Evolutionary conservation across 1,140 invertebrate genomes (phyloP), one percentile per base, ranked within the genome.

Genomic region (Argopecten irradians): DNA sequence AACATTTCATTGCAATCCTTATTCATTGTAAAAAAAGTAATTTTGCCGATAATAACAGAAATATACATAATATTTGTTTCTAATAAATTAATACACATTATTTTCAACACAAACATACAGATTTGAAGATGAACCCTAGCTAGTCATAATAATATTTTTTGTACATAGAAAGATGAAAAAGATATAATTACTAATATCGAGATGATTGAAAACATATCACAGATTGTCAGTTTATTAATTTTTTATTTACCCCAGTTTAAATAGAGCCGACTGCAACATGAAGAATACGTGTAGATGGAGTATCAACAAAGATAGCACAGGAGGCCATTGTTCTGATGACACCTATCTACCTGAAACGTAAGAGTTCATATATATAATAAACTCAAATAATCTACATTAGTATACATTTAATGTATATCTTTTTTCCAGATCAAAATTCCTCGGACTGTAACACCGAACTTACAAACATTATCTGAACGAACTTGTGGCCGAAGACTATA

Each of bases 321-420:
- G 83, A 32, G 46, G 41, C 33, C 19, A 85, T 14, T 89, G 89
- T 87, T 86, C 89, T 33, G 85, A 85, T 19, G 83, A 84, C 11
- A 36, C 89, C 19, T n/a, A 83, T 28, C 85, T 89, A 46, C 89
- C 89, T 33, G 89, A 89, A 41, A 89, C 84, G 89, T 89, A 87
- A 16, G 32, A 85, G 32, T 28, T 34, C 22, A n/a, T n/a, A n/a
- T n/a, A n/a, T n/a, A n/a, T n/a, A n/a, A n/a, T n/a, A n/a, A n/a
- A n/a, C n/a, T n/a, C n/a, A n/a, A n/a, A n/a, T n/a, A n/a, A n/a
- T n/a, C n/a, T n/a, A n/a, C n/a, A n/a, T 33, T 83, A 83, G 3
- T 83, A 1, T 1, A 33, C 16, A 33, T 83, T 3, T 33, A 83
- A 83, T 14, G 34, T 33, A 83, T 28, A 32, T 83, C 22, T 28